Conservation (phyloP, 2,888 invertebrate genomes). For the Microctonus brassicae region DNA sequence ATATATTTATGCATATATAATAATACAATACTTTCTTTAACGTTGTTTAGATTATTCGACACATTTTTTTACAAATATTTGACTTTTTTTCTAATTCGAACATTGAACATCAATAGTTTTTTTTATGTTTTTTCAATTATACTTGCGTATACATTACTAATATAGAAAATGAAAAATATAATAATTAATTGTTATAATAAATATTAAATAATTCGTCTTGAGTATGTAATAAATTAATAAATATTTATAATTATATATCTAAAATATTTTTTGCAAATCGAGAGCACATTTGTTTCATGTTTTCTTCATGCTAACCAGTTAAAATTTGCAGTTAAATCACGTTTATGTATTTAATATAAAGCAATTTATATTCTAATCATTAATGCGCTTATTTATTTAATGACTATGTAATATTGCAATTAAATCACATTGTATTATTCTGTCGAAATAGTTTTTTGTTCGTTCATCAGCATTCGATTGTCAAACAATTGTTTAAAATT, state of each 20-base stretch:
- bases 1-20: no score
- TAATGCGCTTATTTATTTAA: constrained; percentile 52
- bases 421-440: background rate
- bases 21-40: constrained; percentile 64
- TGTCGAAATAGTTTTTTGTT: no score
- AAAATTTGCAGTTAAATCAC: constrained; percentile 59
- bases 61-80: background rate
- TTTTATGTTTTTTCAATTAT: background rate
- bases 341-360: no score
- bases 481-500: background rate
- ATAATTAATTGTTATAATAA: background rate
- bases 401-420: constrained; percentile 43
- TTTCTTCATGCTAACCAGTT: background rate
- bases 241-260: background rate
- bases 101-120: background rate
- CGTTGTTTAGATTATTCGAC: constrained; percentile 47
- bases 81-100: background rate
- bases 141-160: background rate
- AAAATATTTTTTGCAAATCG: no score
- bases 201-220: background rate
- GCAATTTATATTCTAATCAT: constrained; percentile 1
- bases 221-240: background rate
- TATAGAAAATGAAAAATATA: background rate
- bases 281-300: constrained; percentile 2
- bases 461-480: background rate